Conservation (phyloP, 2,888 invertebrate genomes). For the Mimachlamys varia region DNA sequence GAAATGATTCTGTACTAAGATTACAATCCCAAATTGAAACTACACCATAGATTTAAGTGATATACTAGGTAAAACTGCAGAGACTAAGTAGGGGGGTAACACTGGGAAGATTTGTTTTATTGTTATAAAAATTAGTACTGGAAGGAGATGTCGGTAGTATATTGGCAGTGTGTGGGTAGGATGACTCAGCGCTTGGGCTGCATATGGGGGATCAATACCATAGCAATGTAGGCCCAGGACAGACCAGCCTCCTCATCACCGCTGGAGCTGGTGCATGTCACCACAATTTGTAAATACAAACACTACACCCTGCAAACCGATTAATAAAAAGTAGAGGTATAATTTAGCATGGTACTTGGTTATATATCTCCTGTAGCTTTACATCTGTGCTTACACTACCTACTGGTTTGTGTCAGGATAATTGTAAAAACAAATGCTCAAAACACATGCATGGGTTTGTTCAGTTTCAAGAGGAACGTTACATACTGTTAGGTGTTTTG, state of each 20-base stretch:
- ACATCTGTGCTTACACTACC: neutral
- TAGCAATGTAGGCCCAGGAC: neutral
- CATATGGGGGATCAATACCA: conserved; percentile 10
- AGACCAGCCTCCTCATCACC: conserved; percentile 4
- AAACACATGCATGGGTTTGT: neutral
- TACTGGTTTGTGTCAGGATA: neutral
- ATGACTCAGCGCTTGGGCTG: neutral
- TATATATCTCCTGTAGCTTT: conserved; percentile 8
- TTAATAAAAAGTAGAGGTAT: neutral
- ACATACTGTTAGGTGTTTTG: neutral
- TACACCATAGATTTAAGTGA: neutral
- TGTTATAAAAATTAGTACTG: neutral
- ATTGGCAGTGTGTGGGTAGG: conserved; percentile 4
- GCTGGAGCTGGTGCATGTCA: conserved; percentile 32
- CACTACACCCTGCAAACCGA: conserved; percentile 15
- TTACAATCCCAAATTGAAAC: neutral
- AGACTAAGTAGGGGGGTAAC: neutral
- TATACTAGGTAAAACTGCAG: neutral
- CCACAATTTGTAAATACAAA: neutral
- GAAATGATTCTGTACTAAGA: too few relatives aligned
- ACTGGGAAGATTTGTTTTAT: neutral
- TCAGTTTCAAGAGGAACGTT: neutral
- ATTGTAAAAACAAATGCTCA: neutral
- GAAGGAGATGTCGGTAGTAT: neutral
- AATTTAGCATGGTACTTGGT: neutral